Conservation (phyloP, 2,888 invertebrate species). For the Glyphotaelius pellucidus region DNA sequence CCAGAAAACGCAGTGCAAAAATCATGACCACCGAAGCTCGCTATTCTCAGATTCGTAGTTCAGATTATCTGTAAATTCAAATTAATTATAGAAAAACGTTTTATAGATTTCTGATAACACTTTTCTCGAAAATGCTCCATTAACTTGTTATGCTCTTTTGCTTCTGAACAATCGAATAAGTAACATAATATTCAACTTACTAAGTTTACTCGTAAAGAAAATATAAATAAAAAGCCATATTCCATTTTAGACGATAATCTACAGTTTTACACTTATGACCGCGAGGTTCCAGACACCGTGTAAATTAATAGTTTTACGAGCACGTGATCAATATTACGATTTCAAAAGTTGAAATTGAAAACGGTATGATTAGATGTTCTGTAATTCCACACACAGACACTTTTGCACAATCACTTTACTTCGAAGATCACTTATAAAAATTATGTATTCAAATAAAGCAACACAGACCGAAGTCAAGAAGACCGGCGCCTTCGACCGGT, state of each 20-base stretch:
- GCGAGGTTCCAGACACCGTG: background rate
- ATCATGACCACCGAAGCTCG: background rate
- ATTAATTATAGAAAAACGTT: no score
- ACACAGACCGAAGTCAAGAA: background rate
- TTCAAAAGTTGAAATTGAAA: background rate
- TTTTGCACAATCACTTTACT: background rate
- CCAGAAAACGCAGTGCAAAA: background rate
- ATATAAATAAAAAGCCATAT: background rate
- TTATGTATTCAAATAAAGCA: background rate
- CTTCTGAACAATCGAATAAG: no score
- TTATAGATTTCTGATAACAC: background rate
- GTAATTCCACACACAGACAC: background rate
- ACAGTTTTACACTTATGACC: background rate
- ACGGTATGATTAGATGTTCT: background rate
- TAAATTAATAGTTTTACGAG: background rate
- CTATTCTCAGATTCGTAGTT: background rate
- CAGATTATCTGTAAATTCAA: background rate
- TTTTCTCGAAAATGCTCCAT: background rate
- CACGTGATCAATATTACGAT: background rate
- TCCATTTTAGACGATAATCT: background rate
- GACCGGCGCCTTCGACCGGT: slow-evolving; percentile 34
- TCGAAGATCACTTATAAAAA: background rate
- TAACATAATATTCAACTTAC: background rate
- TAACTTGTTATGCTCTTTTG: no score
- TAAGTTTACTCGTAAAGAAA: background rate